These are phyloP conservation scores for Lithophane semibrunnea DNA, from an alignment of 2,888 invertebrate genomes.

Conservation along the genomic window DNA sequence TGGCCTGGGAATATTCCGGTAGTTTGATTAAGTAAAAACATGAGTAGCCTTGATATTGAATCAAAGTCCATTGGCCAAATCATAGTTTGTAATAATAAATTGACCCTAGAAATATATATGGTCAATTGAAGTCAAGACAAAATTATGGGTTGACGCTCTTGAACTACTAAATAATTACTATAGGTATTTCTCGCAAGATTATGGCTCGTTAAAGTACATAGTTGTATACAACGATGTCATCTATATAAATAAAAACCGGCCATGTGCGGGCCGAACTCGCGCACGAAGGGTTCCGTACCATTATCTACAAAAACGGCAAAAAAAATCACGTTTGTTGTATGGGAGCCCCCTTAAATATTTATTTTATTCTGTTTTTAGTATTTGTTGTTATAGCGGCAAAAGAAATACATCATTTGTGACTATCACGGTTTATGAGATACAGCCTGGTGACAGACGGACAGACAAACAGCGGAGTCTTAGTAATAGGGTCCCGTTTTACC, in stretches of 20 bases:
- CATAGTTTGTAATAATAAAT: slow-evolving; percentile 39
- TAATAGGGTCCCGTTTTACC: no score
- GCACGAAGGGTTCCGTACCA: no score
- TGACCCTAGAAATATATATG: slow-evolving; percentile 51
- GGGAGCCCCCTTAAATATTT: no score
- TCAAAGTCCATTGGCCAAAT: slow-evolving; percentile 50
- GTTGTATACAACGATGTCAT: neutral
- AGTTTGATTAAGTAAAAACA: neutral
- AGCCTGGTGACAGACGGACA: no score
- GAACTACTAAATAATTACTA: slow-evolving; percentile 16
- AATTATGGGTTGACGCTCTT: slow-evolving; percentile 15
- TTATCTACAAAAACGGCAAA: no score
- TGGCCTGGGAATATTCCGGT: slow-evolving; percentile 6
- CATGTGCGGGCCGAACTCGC: no score
- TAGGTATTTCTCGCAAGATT: neutral
- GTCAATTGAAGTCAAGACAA: slow-evolving; percentile 51
- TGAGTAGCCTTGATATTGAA: slow-evolving; percentile 47
- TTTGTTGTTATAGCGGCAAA: no score
- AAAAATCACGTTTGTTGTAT: no score
- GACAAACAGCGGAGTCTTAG: no score
- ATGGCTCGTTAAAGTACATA: neutral
- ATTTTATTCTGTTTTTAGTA: no score
- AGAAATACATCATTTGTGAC: no score
- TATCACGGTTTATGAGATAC: no score
- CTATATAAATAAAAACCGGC: neutral